Conservation (phyloP, 2,113 vertebrate genomes). For the Ptilorrhoa leucosticta region DNA sequence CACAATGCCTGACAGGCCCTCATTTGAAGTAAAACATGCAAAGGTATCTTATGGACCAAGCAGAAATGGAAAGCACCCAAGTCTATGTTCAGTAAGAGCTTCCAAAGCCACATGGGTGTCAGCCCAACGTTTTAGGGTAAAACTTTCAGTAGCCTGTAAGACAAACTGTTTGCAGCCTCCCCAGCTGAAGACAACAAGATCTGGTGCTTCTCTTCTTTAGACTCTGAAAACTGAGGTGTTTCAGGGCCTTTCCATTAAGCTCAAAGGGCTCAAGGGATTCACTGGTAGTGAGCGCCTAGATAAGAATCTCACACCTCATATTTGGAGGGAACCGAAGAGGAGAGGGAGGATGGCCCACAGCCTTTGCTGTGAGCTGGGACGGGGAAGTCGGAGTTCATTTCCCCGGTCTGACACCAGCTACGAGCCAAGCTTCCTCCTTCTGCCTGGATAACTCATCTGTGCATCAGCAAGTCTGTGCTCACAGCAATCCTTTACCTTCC, state of each 20-base stretch:
- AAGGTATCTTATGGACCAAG: neutral
- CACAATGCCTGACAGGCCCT: neutral
- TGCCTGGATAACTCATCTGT: neutral
- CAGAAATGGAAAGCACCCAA: neutral
- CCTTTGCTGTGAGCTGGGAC: neutral
- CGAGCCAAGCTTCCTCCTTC: neutral
- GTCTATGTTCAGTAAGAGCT: neutral
- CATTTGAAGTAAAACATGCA: neutral
- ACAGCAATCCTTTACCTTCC: neutral
- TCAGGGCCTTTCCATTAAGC: neutral
- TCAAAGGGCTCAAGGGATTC: neutral
- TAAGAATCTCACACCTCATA: neutral
- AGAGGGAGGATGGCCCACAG: neutral
- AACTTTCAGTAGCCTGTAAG: neutral
- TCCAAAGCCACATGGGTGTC: neutral
- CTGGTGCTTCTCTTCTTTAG: neutral
- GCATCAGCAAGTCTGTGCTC: neutral
- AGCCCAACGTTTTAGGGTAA: neutral
- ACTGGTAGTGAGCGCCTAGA: neutral
- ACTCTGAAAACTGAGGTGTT: neutral
- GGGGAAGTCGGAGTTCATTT: neutral
- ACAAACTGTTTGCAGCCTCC: neutral
- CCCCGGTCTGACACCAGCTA: neutral
- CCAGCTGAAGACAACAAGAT: accelerated
- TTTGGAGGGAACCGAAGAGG: neutral